A percentile compares a stretch with the other conserved stretches of the same genome.
These are phyloP conservation scores for Rhagium mordax DNA, from an alignment of 2,888 invertebrate genomes.

Conservation along the genomic window DNA sequence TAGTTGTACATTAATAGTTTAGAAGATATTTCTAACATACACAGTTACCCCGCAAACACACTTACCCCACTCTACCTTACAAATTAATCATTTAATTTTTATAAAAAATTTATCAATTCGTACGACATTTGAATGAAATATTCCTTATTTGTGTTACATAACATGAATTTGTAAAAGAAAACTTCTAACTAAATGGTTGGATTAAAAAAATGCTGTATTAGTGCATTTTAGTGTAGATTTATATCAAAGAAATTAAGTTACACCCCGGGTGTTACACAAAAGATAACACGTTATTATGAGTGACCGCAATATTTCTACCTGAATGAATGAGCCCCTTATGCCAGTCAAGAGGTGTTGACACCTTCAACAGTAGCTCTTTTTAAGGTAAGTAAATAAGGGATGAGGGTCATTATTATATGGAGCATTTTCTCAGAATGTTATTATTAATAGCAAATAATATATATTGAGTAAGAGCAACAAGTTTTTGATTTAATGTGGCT, in stretches of 20 bases:
- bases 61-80: too few relatives aligned
- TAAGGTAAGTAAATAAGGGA: constrained; percentile 38
- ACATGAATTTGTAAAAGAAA: neutral
- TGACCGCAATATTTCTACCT: constrained; percentile 46
- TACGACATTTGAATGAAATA: too few relatives aligned
- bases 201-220: constrained; percentile 1
- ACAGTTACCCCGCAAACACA: too few relatives aligned
- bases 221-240: neutral
- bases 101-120: too few relatives aligned
- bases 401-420: constrained; percentile 46
- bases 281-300: constrained; percentile 32
- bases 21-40: too few relatives aligned
- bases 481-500: too few relatives aligned
- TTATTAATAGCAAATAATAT: neutral
- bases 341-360: constrained; percentile 54
- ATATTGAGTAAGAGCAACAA: too few relatives aligned
- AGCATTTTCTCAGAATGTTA: constrained; percentile 37
- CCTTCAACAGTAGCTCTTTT: constrained; percentile 42
- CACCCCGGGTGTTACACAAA: neutral
- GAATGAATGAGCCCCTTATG: constrained; percentile 35
- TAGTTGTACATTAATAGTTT: too few relatives aligned
- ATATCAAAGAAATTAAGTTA: constrained; percentile 3
- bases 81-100: too few relatives aligned
- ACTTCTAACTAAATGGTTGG: neutral
- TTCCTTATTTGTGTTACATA: neutral